phyloP scores from a whole-genome alignment of 2,113 vertebrate genomes.

The Myrmecobius fasciatus region DNA sequence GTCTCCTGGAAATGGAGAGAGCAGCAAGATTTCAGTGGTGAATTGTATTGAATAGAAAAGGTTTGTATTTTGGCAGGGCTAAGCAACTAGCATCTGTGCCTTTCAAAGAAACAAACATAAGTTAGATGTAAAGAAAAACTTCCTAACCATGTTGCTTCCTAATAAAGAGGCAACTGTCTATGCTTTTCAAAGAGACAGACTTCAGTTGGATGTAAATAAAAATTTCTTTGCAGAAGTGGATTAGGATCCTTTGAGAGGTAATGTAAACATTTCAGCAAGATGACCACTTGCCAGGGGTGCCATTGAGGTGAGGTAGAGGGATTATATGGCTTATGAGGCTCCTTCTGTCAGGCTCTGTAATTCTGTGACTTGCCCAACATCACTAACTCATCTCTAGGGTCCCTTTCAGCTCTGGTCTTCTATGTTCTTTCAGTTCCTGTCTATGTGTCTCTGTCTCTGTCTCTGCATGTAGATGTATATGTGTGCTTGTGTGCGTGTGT shows the following conservation, averaged over 20 bases:
- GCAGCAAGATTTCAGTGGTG: background rate
- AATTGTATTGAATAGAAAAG: background rate
- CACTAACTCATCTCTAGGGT: background rate
- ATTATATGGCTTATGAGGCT: background rate
- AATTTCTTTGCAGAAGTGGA: background rate
- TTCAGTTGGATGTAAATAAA: background rate
- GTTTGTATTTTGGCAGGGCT: background rate
- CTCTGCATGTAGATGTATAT: background rate
- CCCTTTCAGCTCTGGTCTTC: background rate
- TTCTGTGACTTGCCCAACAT: background rate
- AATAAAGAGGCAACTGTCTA: background rate
- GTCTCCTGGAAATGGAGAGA: background rate
- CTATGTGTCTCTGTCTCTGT: background rate
- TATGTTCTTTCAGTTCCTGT: background rate
- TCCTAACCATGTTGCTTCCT: background rate
- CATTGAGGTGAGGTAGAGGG: background rate
- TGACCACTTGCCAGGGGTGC: background rate
- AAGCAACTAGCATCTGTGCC: background rate
- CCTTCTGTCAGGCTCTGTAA: background rate
- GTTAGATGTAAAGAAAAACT: background rate
- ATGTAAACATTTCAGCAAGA: background rate
- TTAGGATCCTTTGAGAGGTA: background rate
- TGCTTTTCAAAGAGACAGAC: background rate
- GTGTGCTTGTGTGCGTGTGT: background rate
- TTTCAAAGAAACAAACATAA: background rate